Percentiles rank a stretch among this genome's conserved stretches.
phyloP scores from a whole-genome alignment of 2,797 vertebrate genomes.

The Pangasius djambal region DNA sequence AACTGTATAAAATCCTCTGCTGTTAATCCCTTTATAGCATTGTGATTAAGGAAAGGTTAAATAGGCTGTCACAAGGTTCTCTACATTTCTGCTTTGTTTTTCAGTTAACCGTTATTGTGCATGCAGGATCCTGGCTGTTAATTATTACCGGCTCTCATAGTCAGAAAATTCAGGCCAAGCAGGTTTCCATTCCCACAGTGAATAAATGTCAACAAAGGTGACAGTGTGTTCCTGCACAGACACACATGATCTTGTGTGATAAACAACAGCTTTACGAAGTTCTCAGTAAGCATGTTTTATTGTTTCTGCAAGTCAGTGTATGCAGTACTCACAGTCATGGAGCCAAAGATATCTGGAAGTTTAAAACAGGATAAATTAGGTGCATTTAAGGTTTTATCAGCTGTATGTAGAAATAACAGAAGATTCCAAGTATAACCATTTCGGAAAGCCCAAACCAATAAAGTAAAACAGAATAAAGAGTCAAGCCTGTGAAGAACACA shows the following conservation, averaged over 20 bases:
- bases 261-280: background rate
- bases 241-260: background rate
- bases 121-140: conserved; percentile 5
- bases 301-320: background rate
- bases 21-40: background rate
- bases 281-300: background rate
- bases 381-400: background rate
- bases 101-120: background rate
- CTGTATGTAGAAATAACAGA: background rate
- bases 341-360: background rate
- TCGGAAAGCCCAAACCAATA: background rate
- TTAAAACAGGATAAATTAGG: background rate
- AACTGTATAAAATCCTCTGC: background rate
- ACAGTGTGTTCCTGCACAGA: background rate
- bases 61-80: background rate
- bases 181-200: conserved; percentile 59
- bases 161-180: conserved; percentile 59
- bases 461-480: background rate
- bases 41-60: background rate
- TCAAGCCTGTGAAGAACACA: background rate
- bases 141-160: conserved; percentile 11
- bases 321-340: background rate
- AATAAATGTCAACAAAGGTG: background rate
- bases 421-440: background rate
- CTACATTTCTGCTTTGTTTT: background rate